phyloP scores from a whole-genome alignment of 2,113 vertebrate genomes.

The Heloderma charlesbogerti region DNA sequence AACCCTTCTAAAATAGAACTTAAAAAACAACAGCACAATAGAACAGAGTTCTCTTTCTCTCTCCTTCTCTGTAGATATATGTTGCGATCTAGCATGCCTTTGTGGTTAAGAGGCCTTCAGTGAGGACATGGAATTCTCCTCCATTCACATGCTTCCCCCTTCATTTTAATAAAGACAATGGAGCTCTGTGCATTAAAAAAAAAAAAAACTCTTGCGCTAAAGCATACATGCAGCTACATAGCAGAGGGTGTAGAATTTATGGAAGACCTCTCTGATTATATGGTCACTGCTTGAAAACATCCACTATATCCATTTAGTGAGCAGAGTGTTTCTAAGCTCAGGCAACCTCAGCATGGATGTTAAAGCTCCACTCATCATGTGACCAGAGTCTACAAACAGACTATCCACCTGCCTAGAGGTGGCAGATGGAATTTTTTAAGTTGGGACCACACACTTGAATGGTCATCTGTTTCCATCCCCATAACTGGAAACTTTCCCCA shows the following conservation, averaged over 20 bases:
- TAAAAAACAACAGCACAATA: not conserved
- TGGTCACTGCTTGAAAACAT: not conserved
- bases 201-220: not conserved
- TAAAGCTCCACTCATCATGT: not conserved
- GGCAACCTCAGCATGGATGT: not conserved
- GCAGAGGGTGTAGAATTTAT: not conserved
- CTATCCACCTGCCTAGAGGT: not conserved
- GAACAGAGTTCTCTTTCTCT: not conserved
- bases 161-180: not conserved
- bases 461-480: not conserved
- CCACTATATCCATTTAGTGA: not conserved
- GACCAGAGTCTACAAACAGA: not conserved
- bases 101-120: not conserved
- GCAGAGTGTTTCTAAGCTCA: not conserved
- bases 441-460: not conserved
- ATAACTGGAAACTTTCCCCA: not conserved
- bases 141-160: not conserved
- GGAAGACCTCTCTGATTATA: not conserved
- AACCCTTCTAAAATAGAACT: not conserved
- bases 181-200: not conserved
- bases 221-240: not conserved
- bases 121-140: not conserved
- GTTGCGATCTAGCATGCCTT: too few species aligned
- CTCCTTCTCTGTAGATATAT: not conserved
- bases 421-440: not conserved